Conservation (phyloP, 2,797 vertebrate genomes). For the Xerus rutilus region DNA sequence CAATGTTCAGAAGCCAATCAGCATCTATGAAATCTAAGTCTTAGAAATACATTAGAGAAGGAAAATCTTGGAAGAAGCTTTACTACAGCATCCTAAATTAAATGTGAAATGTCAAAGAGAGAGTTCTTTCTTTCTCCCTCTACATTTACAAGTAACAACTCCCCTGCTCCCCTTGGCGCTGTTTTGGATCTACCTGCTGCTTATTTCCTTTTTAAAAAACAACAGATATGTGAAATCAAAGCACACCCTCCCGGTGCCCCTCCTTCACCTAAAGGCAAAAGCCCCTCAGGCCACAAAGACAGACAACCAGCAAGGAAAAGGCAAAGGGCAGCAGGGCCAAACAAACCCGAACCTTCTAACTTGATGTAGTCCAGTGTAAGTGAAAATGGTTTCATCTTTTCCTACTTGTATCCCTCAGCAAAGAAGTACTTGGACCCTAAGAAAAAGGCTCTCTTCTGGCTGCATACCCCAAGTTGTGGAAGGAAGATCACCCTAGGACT, state of each 20-base stretch:
- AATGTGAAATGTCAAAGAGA: background rate
- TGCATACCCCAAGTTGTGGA: background rate
- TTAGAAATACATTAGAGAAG: slow-evolving; percentile 17
- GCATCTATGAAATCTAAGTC: background rate
- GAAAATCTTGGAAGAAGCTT: background rate
- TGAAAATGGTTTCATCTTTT: background rate
- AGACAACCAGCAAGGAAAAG: background rate
- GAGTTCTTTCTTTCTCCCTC: background rate
- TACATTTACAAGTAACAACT: slow-evolving; percentile 58
- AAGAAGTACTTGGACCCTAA: background rate
- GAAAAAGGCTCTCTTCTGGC: background rate
- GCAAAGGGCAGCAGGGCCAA: background rate
- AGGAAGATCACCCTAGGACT: background rate
- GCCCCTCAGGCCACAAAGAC: background rate
- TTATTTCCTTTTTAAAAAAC: slow-evolving; percentile 37
- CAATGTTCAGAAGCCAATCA: background rate
- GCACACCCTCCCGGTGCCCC: background rate
- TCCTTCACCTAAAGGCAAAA: background rate
- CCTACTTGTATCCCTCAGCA: background rate
- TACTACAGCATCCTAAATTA: background rate
- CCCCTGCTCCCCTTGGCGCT: background rate
- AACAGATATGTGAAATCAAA: slow-evolving; percentile 23
- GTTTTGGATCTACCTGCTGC: slow-evolving; percentile 13
- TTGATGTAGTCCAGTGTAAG: background rate
- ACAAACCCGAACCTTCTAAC: background rate